Conservation (phyloP, 2,888 invertebrate genomes). For the Nemotelus nigrinus region DNA sequence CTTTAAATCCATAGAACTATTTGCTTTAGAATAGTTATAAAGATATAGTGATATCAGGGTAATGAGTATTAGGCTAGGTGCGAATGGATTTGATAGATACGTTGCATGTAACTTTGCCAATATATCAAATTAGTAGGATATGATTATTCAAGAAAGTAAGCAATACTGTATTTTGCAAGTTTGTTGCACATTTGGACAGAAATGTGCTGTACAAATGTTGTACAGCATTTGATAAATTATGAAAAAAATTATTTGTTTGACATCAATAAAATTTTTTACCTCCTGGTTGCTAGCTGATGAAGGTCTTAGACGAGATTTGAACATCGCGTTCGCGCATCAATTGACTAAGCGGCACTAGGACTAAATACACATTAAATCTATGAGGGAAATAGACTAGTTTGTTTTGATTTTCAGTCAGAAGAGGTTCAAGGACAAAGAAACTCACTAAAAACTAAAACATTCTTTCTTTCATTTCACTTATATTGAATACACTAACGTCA, state of each 20-base stretch:
- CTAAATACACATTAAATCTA: too few relatives aligned
- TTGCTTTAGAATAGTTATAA: too few relatives aligned
- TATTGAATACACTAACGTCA: too few relatives aligned
- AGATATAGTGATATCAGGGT: too few relatives aligned
- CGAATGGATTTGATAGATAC: too few relatives aligned
- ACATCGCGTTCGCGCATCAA: slow-evolving; percentile 55
- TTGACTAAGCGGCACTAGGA: neutral
- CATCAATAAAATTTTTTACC: slow-evolving; percentile 54
- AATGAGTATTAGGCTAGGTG: too few relatives aligned
- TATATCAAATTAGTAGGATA: neutral
- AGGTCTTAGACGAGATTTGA: slow-evolving; percentile 61
- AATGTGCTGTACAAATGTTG: neutral
- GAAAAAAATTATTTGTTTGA: neutral
- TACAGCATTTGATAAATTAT: neutral
- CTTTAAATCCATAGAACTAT: too few relatives aligned
- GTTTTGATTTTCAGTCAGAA: neutral
- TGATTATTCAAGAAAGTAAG: neutral
- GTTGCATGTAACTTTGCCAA: neutral
- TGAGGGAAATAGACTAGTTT: too few relatives aligned
- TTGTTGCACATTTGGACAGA: too few relatives aligned
- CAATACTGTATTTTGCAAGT: too few relatives aligned
- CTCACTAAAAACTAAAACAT: neutral
- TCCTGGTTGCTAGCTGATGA: slow-evolving; percentile 57
- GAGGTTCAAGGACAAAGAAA: neutral
- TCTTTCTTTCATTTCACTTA: neutral